Percentiles rank a stretch among this genome's conserved stretches.
phyloP scores from a whole-genome alignment of 2,888 invertebrate species.

The Cepaea hortensis region DNA sequence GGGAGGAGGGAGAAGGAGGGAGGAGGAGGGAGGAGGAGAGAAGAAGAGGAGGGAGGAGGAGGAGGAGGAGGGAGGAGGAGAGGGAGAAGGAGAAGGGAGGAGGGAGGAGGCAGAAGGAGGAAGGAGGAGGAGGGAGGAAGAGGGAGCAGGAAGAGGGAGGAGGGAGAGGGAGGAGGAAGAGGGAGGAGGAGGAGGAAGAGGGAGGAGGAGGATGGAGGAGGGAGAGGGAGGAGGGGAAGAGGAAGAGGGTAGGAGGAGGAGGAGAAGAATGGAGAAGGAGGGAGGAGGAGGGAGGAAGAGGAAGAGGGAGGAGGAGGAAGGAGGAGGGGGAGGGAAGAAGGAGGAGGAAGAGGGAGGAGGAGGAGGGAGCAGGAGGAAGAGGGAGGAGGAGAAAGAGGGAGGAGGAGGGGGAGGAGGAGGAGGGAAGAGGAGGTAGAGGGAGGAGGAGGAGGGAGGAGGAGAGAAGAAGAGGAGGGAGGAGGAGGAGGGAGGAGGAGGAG shows the following conservation, averaged over 20 bases:
- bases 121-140: too few relatives aligned
- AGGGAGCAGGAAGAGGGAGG: too few relatives aligned
- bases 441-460: not conserved
- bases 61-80: not conserved
- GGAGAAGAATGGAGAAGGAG: too few relatives aligned
- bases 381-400: not conserved
- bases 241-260: too few relatives aligned
- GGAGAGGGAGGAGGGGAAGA: too few relatives aligned
- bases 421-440: not conserved
- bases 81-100: not conserved
- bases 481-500: not conserved
- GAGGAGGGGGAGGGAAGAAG: not conserved
- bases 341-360: not conserved
- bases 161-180: too few relatives aligned
- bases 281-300: too few relatives aligned
- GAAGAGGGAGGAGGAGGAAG: not conserved
- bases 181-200: too few relatives aligned
- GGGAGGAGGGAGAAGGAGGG: too few relatives aligned
- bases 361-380: not conserved
- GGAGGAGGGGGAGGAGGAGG: not conserved
- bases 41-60: not conserved
- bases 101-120: too few relatives aligned
- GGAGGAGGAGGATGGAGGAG: too few relatives aligned
- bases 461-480: not conserved
- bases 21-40: not conserved